phyloP scores from a whole-genome alignment of 2,888 invertebrate species.

The Papilio gigon region DNA sequence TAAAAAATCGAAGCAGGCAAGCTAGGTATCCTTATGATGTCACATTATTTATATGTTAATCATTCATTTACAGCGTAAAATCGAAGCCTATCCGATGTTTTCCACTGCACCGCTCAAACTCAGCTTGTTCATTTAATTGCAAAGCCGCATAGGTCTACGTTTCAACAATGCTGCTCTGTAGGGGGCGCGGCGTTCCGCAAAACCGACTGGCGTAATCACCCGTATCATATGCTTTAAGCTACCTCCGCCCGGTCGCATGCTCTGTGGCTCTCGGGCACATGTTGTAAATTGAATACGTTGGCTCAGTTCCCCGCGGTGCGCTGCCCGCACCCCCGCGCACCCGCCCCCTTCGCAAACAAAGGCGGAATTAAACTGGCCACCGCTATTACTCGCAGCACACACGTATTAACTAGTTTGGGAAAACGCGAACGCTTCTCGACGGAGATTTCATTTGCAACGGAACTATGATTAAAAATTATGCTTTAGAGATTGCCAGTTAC shows the following conservation, averaged over 20 bases:
- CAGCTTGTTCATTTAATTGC: slow-evolving; percentile 28
- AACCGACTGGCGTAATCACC: slow-evolving; percentile 34
- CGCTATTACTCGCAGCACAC: slow-evolving; percentile 23
- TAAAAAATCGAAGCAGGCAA: no score
- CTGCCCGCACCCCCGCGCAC: background rate
- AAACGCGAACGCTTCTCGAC: background rate
- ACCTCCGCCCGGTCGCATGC: slow-evolving; percentile 18
- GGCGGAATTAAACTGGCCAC: slow-evolving; percentile 31
- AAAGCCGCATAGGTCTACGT: slow-evolving; percentile 15
- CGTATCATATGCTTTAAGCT: slow-evolving; percentile 36
- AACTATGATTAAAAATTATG: background rate
- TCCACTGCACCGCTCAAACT: background rate
- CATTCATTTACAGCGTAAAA: background rate
- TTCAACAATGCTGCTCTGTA: slow-evolving; percentile 22
- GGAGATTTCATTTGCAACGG: background rate
- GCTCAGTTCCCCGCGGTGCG: slow-evolving; percentile 29
- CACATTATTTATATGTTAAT: no score
- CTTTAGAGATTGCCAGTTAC: background rate
- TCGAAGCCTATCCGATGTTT: slow-evolving; percentile 1
- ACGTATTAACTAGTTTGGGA: slow-evolving; percentile 30
- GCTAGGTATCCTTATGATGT: no score
- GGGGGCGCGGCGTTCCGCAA: slow-evolving; percentile 22
- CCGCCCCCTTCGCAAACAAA: slow-evolving; percentile 24
- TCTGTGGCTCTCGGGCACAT: slow-evolving; percentile 26
- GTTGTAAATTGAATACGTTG: slow-evolving; percentile 38